Evolutionary conservation across 2,797 vertebrate species (phyloP).

Genomic region (Molothrus aeneus): DNA sequence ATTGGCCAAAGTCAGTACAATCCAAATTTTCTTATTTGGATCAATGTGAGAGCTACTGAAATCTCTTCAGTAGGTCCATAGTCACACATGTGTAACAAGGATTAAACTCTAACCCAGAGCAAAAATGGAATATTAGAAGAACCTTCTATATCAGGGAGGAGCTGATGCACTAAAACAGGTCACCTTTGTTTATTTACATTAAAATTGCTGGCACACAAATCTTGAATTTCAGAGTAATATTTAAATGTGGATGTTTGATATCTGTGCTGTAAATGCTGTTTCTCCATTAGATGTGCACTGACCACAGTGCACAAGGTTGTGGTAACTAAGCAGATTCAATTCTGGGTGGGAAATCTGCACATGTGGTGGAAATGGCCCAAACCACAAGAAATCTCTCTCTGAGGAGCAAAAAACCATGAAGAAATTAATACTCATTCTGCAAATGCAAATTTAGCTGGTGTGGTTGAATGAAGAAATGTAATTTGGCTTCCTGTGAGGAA

Average conservation of each 20-base stretch:
- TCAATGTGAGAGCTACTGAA: background rate
- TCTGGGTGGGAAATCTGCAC: background rate
- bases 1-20: background rate
- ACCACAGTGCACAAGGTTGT: background rate
- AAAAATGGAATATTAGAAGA: background rate
- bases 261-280: background rate
- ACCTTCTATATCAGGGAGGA: background rate
- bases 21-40: background rate
- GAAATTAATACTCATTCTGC: background rate
- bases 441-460: background rate
- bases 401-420: background rate
- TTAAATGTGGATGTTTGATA: background rate
- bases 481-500: background rate
- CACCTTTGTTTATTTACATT: background rate
- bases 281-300: background rate
- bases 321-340: background rate
- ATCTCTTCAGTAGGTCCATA: background rate
- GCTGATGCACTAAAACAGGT: background rate
- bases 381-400: background rate
- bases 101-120: background rate
- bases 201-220: background rate
- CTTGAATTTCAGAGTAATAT: background rate
- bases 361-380: background rate
- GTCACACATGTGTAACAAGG: background rate
- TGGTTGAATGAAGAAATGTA: background rate